Evolutionary conservation across 1,140 invertebrate genomes (phyloP), one percentile per base, ranked within the genome.

Genomic region (Drosophila trapezifrons): DNA sequence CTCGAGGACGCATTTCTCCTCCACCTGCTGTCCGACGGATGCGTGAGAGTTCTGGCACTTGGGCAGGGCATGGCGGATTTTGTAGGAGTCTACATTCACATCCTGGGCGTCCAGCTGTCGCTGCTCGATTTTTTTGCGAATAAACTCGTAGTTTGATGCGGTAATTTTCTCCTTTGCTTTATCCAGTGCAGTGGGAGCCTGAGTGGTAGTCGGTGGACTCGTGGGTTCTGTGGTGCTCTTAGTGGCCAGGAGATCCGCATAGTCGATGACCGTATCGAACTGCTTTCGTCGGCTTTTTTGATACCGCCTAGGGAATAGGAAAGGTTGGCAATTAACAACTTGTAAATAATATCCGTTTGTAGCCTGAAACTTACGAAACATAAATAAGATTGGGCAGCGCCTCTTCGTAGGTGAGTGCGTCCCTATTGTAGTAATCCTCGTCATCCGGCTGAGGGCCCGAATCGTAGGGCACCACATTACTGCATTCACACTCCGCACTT

Each of bases 371-470:
- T 77, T 75, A 90, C 79, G 80, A 78, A 37, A 90, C 85, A 56
- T 80, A 91, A 20, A 91, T 73, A 1, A 91, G 74, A 76, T 91
- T 82, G 2, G 74, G 74, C 40, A 91, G 17, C 4, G 78, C 72
- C 42, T 85, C 80, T 38, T 83, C 83, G 25, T 91, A 91, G 52
- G 66, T 66, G 7, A 78, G 64, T 25, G 91, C 69, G 12, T 83
- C 81, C 43, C 76, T 80, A 17, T 84, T 80, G 22, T 90, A 90
- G 22, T 70, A 91, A 7, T 90, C 63, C 57, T 89, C 84, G 56
- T 86, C 90, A 25, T 86, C 52, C 1, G 90, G 90, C 47, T 69
- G 63, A 2, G 90, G 71, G 2, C 84, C 83, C 22, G 84, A 90
- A 10, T 82, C 10, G 49, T 85, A 87, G 1, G 83, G 69, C 45